Base-by-base conservation (phyloP, 2,888 invertebrate species). In the Drosophila longiperda region DNA sequence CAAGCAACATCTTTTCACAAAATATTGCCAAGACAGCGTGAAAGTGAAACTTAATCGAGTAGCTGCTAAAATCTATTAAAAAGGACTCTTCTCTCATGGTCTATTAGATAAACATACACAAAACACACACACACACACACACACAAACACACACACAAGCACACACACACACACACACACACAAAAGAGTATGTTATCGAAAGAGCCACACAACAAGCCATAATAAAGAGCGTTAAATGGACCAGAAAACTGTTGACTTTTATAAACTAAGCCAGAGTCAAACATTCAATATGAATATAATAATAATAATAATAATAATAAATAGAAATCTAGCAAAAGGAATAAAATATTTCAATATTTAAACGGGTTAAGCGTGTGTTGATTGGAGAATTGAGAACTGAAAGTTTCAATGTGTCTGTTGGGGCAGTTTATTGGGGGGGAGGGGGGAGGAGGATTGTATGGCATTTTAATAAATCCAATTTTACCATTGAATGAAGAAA, bases 191-290 rank as follows among this genome's bases (percentile, higher is more conserved):
- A 12, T 4, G 20, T 69, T 60, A 67, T 60, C 53, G 49, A 72
- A 57, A 64, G 70, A 58, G 42, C 33, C 15, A 53, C 58, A 66
- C 1, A 5, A 23, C 61, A 60, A 76, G 67, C 78, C 82, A 75
- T 78, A 83, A 80, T 75, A 83, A 81, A 85, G 69, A 71, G 75
- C 73, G 73, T 78, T 85, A 78, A 89, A 87, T 79, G 75, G 63
- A 4, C 54, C 58, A 32, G 42, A 42, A 48, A 63, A 69, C 72
- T 80, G 76, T 73, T 73, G 67, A 70, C 71, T 66, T 76, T 73
- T 74, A 55, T 74, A 55, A 66, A 65, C 62, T 64, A 69, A 73
- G 52, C 65, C 67, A 8, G 20, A 45, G 29, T 29, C 9, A 45
- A 12, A 15, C 42, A 20, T 20, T 29, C 20, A 15, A 32, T 5